These are phyloP conservation scores for Calyptommatus sinebrachiatus DNA, from an alignment of 2,113 vertebrate genomes.

Conservation along the genomic window DNA sequence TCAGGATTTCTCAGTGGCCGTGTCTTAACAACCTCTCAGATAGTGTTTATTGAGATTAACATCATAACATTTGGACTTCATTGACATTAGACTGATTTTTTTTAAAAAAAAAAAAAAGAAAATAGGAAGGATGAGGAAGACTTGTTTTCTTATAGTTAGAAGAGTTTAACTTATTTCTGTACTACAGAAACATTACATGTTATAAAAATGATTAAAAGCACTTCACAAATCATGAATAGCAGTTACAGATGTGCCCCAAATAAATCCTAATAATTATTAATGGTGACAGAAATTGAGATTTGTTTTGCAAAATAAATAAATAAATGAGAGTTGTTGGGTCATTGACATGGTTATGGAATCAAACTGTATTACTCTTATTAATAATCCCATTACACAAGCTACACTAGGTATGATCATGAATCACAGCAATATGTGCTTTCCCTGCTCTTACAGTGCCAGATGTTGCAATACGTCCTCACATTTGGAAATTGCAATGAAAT, in stretches of 20 bases:
- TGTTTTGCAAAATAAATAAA: not conserved
- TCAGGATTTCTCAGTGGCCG: not conserved
- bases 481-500: constrained; percentile 24
- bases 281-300: not conserved
- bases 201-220: not conserved
- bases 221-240: not conserved
- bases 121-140: not conserved
- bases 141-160: not conserved
- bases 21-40: not conserved
- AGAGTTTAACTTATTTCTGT: not conserved
- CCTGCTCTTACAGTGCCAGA: constrained; percentile 6
- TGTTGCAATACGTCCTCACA: constrained; percentile 25
- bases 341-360: constrained; percentile 5
- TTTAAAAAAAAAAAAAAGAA: not conserved
- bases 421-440: not conserved
- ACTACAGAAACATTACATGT: not conserved
- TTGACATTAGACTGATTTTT: not conserved
- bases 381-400: not conserved
- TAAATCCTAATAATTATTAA: not conserved
- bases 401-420: not conserved
- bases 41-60: not conserved
- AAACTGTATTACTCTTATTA: constrained; percentile 10
- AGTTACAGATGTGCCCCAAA: not conserved
- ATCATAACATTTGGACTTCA: not conserved
- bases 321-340: not conserved